Base-by-base conservation (phyloP, 2,888 invertebrate species). In the Elysia crispata region DNA sequence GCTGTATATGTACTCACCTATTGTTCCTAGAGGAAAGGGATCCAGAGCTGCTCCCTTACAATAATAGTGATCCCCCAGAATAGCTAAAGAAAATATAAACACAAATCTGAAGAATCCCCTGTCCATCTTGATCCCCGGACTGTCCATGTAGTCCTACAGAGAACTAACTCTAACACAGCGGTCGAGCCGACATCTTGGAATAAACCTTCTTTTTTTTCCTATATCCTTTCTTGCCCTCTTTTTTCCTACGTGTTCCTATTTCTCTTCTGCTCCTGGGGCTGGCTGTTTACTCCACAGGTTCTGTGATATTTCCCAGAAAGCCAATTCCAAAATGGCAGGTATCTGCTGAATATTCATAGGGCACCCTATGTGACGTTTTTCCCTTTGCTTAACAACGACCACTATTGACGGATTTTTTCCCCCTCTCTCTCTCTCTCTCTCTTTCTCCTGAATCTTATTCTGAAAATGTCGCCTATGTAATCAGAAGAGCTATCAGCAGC, bases 271-370 rank as follows among this genome's bases (percentile, higher is more conserved):
- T 41, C 3, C 41, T 41, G 41, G 41, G 41, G 41, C 41, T 41
- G 41, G 41, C 41, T 41, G 41, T 41, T 41, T 41, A 41, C 41
- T 41, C 41, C 41, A 41, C 41, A 41, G 41, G 41, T 41, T 41
- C 41, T 41, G 11, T 41, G 41, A 41, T 11, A 11, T 41, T 41
- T 41, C 41, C 41, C 41, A 41, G 41, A 41, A 41, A 41, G 66
- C 81, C 77, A 74, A 74, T 30, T 77, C 85, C 84, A 83, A 85
- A 79, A 84, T 85, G 85, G 84, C 86, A 85, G 86, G 85, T 83
- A 83, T 83, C 76, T 82, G 76, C 82, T 85, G 82, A 86, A 85
- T 86, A 86, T 85, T 84, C 85, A 86, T 83, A 77, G 57, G 41
- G 41, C 41, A 41, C 3, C 41, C 41, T 41, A 41, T 41, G 41